Conservation (phyloP, 2,888 invertebrate genomes). For the Ferdinandea cuprea region DNA sequence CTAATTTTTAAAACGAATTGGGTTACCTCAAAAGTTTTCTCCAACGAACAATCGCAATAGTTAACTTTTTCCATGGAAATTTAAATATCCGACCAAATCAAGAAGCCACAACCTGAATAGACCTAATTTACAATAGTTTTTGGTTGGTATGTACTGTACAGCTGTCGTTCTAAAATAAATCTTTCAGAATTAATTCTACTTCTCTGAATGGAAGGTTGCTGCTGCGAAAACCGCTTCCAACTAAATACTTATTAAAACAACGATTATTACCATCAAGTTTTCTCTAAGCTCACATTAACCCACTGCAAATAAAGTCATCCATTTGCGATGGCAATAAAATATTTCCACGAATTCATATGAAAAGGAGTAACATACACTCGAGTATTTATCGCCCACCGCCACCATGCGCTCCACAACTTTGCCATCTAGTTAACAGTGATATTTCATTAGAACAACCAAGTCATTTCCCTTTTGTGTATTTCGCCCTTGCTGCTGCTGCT, state of each 20-base stretch:
- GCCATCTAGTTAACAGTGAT: constrained; percentile 40
- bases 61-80: too few species aligned
- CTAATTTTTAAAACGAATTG: too few species aligned
- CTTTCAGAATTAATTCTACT: neutral
- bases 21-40: too few species aligned
- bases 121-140: too few species aligned
- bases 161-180: neutral
- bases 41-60: too few species aligned
- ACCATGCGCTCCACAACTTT: neutral
- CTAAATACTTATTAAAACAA: neutral
- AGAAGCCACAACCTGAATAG: too few species aligned
- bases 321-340: constrained; percentile 40
- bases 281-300: neutral
- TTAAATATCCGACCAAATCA: too few species aligned
- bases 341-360: constrained; percentile 29
- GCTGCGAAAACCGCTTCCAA: neutral
- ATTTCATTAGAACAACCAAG: constrained; percentile 46
- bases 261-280: neutral
- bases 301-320: constrained; percentile 18
- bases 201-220: neutral
- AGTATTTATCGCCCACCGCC: constrained; percentile 6
- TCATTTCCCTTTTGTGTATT: neutral
- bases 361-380: constrained; percentile 7
- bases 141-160: too few species aligned
- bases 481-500: neutral